A percentile compares a stretch with the other conserved stretches of the same genome.
phyloP scores from a whole-genome alignment of 1,140 invertebrate species.

The Pachypsylla venusta region DNA sequence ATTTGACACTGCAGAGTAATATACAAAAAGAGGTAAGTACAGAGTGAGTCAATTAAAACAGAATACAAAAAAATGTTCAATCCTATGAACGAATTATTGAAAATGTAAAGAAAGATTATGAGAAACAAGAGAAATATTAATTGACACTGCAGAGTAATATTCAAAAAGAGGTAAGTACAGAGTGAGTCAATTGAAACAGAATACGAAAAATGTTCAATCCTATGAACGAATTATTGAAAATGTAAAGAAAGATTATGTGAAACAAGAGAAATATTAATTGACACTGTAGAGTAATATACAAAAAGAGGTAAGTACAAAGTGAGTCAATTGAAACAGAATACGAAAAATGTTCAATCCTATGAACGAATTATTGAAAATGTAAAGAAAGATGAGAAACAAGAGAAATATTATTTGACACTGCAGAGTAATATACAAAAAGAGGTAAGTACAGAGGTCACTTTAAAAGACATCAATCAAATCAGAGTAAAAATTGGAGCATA shows the following conservation, averaged over 20 bases:
- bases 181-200: no score
- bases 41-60: no score
- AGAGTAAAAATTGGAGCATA: no score
- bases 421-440: neutral
- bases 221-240: neutral
- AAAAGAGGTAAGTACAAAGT: slow-evolving; percentile 2
- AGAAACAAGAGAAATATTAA: neutral
- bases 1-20: neutral
- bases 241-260: neutral
- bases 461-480: no score
- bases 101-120: neutral
- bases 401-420: neutral
- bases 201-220: neutral
- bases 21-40: neutral
- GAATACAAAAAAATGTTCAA: neutral
- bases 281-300: neutral
- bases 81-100: neutral
- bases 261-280: neutral
- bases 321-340: no score
- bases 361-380: neutral
- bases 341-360: neutral
- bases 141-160: neutral
- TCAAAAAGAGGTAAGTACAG: neutral
- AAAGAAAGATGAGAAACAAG: neutral
- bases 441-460: no score